Conservation (phyloP, 2,888 invertebrate species). For the Acronicta psi region DNA sequence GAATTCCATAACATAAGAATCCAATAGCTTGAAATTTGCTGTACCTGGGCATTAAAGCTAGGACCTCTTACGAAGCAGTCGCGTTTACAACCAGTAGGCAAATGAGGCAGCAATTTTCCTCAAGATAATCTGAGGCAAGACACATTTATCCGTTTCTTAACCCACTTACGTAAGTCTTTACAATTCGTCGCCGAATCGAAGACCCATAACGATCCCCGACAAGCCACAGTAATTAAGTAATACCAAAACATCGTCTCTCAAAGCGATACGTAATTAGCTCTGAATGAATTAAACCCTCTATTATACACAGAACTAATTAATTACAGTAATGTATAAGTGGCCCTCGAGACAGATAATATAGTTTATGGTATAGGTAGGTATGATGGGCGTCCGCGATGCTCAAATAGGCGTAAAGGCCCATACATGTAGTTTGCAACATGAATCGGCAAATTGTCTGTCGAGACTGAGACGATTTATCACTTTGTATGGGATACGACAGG, state of each 20-base stretch:
- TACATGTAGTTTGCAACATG: slow-evolving; percentile 16
- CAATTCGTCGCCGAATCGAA: neutral
- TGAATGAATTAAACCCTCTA: slow-evolving; percentile 49
- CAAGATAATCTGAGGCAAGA: neutral
- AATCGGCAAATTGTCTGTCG: slow-evolving; percentile 10
- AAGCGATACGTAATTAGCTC: slow-evolving; percentile 46
- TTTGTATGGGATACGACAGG: slow-evolving; percentile 6
- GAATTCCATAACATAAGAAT: too few relatives aligned
- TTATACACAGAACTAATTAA: slow-evolving; percentile 49
- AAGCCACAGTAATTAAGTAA: slow-evolving; percentile 22
- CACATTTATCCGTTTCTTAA: neutral
- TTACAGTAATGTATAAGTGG: slow-evolving; percentile 48
- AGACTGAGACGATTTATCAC: slow-evolving; percentile 27
- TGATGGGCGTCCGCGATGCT: slow-evolving; percentile 8
- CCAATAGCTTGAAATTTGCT: too few relatives aligned
- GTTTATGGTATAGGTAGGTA: slow-evolving; percentile 28
- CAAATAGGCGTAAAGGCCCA: slow-evolving; percentile 9
- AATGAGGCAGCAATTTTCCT: too few relatives aligned
- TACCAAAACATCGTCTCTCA: slow-evolving; percentile 26
- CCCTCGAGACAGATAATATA: slow-evolving; percentile 42
- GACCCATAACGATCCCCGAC: neutral
- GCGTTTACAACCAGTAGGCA: too few relatives aligned
- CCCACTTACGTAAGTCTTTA: neutral
- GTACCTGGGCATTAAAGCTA: too few relatives aligned
- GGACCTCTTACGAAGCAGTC: too few relatives aligned